Conservation (phyloP, 2,113 vertebrate species). For the Centropus unirufus region DNA sequence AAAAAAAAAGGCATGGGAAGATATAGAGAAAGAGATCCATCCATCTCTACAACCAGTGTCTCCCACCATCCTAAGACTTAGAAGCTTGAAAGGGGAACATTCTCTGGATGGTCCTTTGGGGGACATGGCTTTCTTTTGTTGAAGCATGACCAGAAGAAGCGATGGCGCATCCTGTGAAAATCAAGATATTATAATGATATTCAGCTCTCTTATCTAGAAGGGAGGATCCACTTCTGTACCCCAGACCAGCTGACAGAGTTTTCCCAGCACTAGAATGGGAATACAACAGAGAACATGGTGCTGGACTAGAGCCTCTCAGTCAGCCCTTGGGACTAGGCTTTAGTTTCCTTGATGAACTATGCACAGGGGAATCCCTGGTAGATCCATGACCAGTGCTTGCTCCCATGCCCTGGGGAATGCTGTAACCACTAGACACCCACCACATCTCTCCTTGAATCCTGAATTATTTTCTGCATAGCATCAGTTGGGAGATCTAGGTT, state of each 20-base stretch:
- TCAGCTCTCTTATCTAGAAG: background rate
- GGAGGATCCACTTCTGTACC: background rate
- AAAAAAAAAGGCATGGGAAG: background rate
- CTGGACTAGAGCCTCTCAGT: background rate
- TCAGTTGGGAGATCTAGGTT: background rate
- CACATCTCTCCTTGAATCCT: background rate
- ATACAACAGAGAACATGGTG: background rate
- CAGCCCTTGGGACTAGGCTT: fast-evolving
- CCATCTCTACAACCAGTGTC: background rate
- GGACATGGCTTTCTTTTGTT: background rate
- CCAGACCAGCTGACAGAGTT: background rate
- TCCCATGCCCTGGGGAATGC: background rate
- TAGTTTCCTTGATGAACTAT: background rate
- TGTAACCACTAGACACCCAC: background rate
- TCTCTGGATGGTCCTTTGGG: background rate
- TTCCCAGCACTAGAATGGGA: background rate
- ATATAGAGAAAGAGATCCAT: background rate
- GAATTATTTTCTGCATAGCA: background rate
- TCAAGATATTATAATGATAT: background rate
- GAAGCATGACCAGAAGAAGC: background rate
- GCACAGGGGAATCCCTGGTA: background rate
- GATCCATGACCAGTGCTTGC: background rate
- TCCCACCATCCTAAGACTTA: fast-evolving
- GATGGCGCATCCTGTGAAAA: background rate
- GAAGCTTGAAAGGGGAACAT: background rate